Evolutionary conservation across 2,113 vertebrate species (phyloP).

Genomic region (Vidua chalybeata): DNA sequence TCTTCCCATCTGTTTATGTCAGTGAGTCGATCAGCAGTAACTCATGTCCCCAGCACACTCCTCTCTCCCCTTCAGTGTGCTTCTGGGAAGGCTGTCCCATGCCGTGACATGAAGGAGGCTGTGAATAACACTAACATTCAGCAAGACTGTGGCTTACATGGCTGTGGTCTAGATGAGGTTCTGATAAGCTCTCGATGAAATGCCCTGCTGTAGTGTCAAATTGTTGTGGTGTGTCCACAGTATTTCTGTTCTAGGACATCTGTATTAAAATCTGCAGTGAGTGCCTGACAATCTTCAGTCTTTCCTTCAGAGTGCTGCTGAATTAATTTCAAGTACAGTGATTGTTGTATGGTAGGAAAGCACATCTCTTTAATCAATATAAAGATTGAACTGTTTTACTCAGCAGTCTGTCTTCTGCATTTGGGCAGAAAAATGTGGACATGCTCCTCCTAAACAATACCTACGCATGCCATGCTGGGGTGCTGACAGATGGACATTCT

Average conservation of each 20-base stretch:
- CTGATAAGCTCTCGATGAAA: constrained; percentile 32
- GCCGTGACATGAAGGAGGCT: not conserved
- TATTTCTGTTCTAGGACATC: constrained; percentile 24
- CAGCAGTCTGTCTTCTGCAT: constrained; percentile 54
- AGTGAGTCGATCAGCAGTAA: not conserved
- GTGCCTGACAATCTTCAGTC: constrained; percentile 14
- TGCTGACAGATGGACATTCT: constrained; percentile 57
- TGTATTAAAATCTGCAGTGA: constrained; percentile 50
- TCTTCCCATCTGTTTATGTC: not conserved
- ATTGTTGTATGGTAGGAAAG: constrained; percentile 41
- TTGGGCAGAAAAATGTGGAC: constrained; percentile 59
- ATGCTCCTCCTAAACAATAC: constrained; percentile 55
- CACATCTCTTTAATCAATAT: constrained; percentile 40
- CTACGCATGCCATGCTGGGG: constrained; percentile 45
- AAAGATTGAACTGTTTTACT: constrained; percentile 63
- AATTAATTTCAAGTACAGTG: constrained; percentile 53
- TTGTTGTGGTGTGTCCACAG: constrained; percentile 19
- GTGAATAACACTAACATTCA: constrained; percentile 5
- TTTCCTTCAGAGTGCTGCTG: constrained; percentile 10
- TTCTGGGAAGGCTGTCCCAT: not conserved
- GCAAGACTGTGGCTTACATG: not conserved
- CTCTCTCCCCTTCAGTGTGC: not conserved
- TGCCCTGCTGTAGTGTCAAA: not conserved
- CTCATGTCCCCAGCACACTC: not conserved
- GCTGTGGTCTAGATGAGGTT: constrained; percentile 20